A percentile compares a stretch with the other conserved stretches of the same genome.
phyloP scores from a whole-genome alignment of 1,140 invertebrate genomes.

The Manduca sexta region DNA sequence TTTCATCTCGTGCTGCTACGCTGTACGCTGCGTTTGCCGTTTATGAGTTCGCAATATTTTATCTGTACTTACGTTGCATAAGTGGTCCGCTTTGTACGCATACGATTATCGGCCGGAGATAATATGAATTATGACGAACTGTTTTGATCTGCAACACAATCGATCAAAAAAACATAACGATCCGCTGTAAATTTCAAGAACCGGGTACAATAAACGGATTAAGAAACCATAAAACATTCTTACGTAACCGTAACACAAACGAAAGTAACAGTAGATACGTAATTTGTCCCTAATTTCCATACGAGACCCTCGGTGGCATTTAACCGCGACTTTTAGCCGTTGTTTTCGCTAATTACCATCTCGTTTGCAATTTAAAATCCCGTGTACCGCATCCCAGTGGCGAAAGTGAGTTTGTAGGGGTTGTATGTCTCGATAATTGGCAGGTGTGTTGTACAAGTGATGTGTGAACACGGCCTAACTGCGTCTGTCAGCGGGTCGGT shows the following conservation, averaged over 20 bases:
- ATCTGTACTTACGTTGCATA: constrained; percentile 44
- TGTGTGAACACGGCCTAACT: constrained; percentile 37
- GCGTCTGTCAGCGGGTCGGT: constrained; percentile 24
- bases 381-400: constrained; percentile 33
- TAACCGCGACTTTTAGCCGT: constrained; percentile 52
- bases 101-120: constrained; percentile 50
- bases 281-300: constrained; percentile 71
- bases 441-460: constrained; percentile 41
- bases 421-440: constrained; percentile 54
- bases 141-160: constrained; percentile 31
- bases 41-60: constrained; percentile 67
- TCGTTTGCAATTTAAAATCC: constrained; percentile 70
- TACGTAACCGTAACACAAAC: constrained; percentile 59
- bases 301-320: constrained; percentile 56
- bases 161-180: constrained; percentile 14
- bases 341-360: constrained; percentile 71
- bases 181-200: constrained; percentile 35
- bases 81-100: constrained; percentile 34
- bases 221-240: constrained; percentile 53
- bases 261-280: constrained; percentile 64
- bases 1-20: constrained; percentile 47
- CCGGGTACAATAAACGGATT: constrained; percentile 46
- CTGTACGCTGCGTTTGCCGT: constrained; percentile 23
- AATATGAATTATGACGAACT: constrained; percentile 31
- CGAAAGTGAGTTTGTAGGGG: constrained; percentile 47